Evolutionary conservation across 2,888 invertebrate genomes (phyloP), one percentile per base, ranked within the genome.

Genomic region (Phyllotreta cruciferae): DNA sequence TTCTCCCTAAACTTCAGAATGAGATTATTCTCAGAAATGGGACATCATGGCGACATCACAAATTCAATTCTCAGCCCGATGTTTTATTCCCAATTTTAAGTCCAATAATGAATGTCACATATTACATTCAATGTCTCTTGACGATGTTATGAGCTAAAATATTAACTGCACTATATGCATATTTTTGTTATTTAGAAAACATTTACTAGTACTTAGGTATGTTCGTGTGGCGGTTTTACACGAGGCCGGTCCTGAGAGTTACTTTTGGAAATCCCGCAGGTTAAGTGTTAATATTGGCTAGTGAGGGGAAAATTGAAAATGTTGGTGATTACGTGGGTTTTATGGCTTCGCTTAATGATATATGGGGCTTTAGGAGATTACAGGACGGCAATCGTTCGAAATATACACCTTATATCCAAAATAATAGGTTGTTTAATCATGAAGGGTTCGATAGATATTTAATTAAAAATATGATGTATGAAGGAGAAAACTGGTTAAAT

Each of bases 241-340:
- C 24, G 24, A 24, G 4, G 4, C 37, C 52, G 37, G 7, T 24
- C 13, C 52, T 52, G 52, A 9, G 3, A 9, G 6, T 60, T 60
- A 52, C 60, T 60, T 52, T 41, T 35, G 52, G 44, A 60, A 50
- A 60, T 60, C 60, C 52, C 42, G 60, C 60, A 52, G 24, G 52
- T 60, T 60, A 60, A 49, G 60, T 60, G 60, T 60, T 60, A 52
- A 60, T 60, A 60, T 49, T 36, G 37, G 60, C 52, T 14, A 60
- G 52, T 39, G 37, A 37, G 52, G 52, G 52, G 60, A 60, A 60
- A 60, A 60, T 60, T 60, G 60, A 60, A 60, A 60, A 60, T 60
- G 38, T 60, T 37, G 44, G 60, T 60, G 60, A 60, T 60, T 60
- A 60, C 44, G 60, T 52, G 60, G 58, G 52, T 41, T 60, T 60